These are phyloP conservation scores for Napeogenes inachia DNA, from an alignment of 2,888 invertebrate species.

Conservation along the genomic window DNA sequence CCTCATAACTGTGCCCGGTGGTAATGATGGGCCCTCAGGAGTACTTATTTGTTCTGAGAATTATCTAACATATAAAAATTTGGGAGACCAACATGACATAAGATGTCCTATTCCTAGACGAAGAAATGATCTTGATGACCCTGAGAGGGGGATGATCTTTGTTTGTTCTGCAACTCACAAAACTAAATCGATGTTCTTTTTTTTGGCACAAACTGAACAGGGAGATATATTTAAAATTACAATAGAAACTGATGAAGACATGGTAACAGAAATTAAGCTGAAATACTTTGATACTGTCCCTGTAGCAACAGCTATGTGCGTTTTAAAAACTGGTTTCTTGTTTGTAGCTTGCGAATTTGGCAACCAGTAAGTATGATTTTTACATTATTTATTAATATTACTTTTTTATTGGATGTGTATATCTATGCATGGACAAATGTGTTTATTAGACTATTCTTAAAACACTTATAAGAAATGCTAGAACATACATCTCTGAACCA, in stretches of 20 bases:
- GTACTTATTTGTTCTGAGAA: slow-evolving; percentile 99
- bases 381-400: not conserved
- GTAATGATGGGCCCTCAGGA: slow-evolving; percentile 98
- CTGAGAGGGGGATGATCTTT: slow-evolving; percentile 99
- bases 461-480: slow-evolving; percentile 50
- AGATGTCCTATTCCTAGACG: slow-evolving; percentile 97
- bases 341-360: slow-evolving; percentile 99
- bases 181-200: slow-evolving; percentile 99
- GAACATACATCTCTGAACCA: slow-evolving; percentile 78
- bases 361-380: slow-evolving; percentile 91
- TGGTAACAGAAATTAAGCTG: slow-evolving; percentile 98
- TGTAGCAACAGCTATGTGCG: slow-evolving; percentile 97
- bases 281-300: slow-evolving; percentile 99
- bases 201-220: slow-evolving; percentile 98
- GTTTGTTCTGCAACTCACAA: slow-evolving; percentile 99
- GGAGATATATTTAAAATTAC: slow-evolving; percentile 94
- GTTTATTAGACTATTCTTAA: slow-evolving; percentile 5
- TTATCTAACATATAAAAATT: slow-evolving; percentile 98
- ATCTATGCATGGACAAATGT: slow-evolving; percentile 14
- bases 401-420: not conserved
- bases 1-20: slow-evolving; percentile 98
- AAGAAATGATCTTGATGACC: slow-evolving; percentile 98
- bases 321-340: slow-evolving; percentile 98
- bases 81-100: slow-evolving; percentile 99
- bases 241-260: slow-evolving; percentile 97